Evolutionary conservation across 2,113 vertebrate genomes (phyloP), one percentile per base, ranked within the genome.

Genomic region (Naja naja): DNA sequence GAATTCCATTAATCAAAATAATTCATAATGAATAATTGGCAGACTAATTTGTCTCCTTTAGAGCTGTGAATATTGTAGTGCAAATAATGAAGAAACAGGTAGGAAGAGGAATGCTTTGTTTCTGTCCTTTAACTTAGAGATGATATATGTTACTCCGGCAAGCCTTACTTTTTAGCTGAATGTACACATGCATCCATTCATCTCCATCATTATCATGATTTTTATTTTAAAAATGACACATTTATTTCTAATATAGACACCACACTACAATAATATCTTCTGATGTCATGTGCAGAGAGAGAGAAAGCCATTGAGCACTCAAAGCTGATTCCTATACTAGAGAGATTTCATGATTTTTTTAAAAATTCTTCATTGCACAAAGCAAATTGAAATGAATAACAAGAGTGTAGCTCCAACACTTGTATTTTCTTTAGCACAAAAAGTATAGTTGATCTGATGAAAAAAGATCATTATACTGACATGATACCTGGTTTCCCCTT

Each of bases 1-100:
- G 96, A 98, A 98, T 98, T 97, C 96, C 98, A 98, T 98, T 98
- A 98, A 98, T 98, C 98, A 98, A 97, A 98, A 98, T 98, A 98
- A 97, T 98, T 98, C 94, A 98, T 98, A 98, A 97, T 97, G 98
- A 98, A 97, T 98, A 98, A 98, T 97, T 97, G 98, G 97, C 97
- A 98, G 94, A 96, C 97, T 97, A 96, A 97, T 98, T 98, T 98
- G 97, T 98, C 98, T 98, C 97, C 96, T 97, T 98, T 97, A 97
- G 97, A 97, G 97, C 97, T 96, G 92, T 94, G 96, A 97, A 94
- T 96, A 94, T 97, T 98, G 95, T 93, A 94, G 93, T 94, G 94
- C 64, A 96, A 97, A 96, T 95, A 96, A 95, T 97, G 95, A 97
- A 96, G 94, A 96, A 97, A 95, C 95, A 93, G 94, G 94, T 97